Percentiles rank a stretch among this genome's conserved stretches.
These are phyloP conservation scores for Clupea harengus DNA, from an alignment of 2,113 vertebrate species.

Conservation along the genomic window DNA sequence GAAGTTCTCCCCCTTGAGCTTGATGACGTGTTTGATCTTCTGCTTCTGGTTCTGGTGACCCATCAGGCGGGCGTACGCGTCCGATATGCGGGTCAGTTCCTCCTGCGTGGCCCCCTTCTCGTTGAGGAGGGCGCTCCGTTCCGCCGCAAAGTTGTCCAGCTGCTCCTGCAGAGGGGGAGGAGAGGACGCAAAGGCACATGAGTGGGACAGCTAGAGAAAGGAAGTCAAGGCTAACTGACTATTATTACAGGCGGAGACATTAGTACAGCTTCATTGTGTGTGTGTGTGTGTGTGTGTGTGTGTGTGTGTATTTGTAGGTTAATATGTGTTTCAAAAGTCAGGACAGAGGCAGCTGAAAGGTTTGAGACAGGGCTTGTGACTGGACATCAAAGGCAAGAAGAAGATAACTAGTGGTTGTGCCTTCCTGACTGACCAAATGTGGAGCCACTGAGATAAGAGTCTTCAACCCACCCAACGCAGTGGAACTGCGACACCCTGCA, in stretches of 20 bases:
- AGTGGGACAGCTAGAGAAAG: background rate
- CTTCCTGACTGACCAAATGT: no score
- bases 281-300: no score
- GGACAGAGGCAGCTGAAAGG: background rate
- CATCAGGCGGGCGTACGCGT: slow-evolving; percentile 85
- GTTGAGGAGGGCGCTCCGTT: slow-evolving; percentile 80
- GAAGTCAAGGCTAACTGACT: no score
- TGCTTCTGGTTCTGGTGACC: slow-evolving; percentile 97
- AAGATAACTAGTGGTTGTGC: no score
- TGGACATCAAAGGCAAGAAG: no score
- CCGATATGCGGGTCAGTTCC: slow-evolving; percentile 83
- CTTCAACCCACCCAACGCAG: no score
- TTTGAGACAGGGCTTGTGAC: background rate
- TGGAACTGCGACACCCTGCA: no score
- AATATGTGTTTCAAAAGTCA: no score
- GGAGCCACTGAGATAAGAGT: no score
- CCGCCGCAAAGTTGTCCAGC: slow-evolving; percentile 87
- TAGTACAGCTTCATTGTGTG: no score
- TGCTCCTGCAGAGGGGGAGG: slow-evolving; percentile 74
- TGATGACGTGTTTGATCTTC: slow-evolving; percentile 96
- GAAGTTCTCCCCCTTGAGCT: slow-evolving; percentile 88
- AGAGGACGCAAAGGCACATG: background rate
- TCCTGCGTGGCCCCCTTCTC: slow-evolving; percentile 86
- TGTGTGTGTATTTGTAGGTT: background rate
- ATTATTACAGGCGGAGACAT: no score